Evolutionary conservation across 2,888 invertebrate genomes (phyloP), one percentile per base, ranked within the genome.

Genomic region (Diplazon laetatorius): DNA sequence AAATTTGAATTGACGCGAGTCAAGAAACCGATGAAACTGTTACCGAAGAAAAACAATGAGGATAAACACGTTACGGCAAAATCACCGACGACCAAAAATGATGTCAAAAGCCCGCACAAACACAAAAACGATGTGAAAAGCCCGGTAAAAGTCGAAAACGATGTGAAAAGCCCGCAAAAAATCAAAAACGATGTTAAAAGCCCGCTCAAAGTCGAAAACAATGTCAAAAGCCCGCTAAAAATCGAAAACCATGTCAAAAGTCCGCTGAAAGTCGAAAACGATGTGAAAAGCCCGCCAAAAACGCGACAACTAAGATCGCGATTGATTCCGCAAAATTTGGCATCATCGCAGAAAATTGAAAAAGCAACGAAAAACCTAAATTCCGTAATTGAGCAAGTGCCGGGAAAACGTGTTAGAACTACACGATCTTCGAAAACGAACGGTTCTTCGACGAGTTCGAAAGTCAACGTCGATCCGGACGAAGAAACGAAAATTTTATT

Each of bases 321-420:
- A 74, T 70, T 87, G 92, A 92, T 86, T 88, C 91, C 70, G 91
- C 92, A 10, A 91, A 92, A 82, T 91, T 91, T 70, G 86, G 84
- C 46, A 81, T 84, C 60, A 52, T 44, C 14, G n/a, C n/a, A n/a
- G 1, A 89, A 14, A 0, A 8, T 20, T 3, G 87, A 60, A 39
- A 76, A 22, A 69, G 63, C 9, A 84, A 84, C 14, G 84, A 89
- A 68, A 89, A 88, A 66, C 87, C 87, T 66, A 83, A 86, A 39
- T 60, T 89, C 90, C 50, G 65, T 83, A 10, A 48, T 80, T 12
- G 87, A 88, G 57, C 83, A 89, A 75, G 81, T n/a, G 8, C 18
- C 14, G 18, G 44, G 8, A 25, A 68, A 68, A 30, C 52, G 68
- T 8, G n/a, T 22, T 12, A 20, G 48, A 9, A 66, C 91, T 89